phyloP scores from a whole-genome alignment of 92 coral and sea anemone species.

The Montipora capitata region DNA sequence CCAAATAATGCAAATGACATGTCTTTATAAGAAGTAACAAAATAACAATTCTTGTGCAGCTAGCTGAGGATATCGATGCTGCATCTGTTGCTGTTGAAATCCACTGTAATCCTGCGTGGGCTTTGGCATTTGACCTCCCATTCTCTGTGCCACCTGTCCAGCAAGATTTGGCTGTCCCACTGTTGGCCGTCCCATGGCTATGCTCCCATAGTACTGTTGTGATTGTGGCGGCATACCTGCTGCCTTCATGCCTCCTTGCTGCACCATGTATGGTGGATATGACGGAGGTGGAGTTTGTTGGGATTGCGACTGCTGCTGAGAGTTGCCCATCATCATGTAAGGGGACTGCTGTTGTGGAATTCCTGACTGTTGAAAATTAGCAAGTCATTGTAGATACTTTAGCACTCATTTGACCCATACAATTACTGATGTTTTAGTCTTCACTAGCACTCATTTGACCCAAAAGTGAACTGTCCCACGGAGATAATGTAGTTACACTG shows the following conservation, averaged over 20 bases:
- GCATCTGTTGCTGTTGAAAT: constrained; percentile 85
- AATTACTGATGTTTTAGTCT: no score
- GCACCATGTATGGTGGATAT: constrained; percentile 74
- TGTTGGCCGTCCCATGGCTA: constrained; percentile 69
- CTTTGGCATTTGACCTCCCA: constrained; percentile 73
- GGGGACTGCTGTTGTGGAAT: constrained; percentile 79
- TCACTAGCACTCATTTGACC: no score
- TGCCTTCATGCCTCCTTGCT: constrained; percentile 73
- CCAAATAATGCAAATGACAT: no score
- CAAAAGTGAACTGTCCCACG: no score
- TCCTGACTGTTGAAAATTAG: constrained; percentile 53
- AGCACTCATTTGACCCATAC: background rate
- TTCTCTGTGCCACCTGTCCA: constrained; percentile 63
- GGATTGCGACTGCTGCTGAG: constrained; percentile 66
- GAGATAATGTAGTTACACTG: no score
- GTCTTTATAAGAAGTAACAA: no score
- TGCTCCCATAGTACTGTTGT: constrained; percentile 79
- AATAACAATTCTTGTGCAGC: background rate
- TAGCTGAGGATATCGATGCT: constrained; percentile 80
- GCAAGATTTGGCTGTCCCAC: constrained; percentile 44
- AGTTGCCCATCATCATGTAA: constrained; percentile 71
- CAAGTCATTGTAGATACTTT: background rate
- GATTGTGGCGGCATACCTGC: constrained; percentile 58
- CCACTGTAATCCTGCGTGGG: constrained; percentile 76
- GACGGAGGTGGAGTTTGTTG: constrained; percentile 50